phyloP scores from a whole-genome alignment of 2,113 vertebrate genomes.

The Telmatochromis bifrenatus region DNA sequence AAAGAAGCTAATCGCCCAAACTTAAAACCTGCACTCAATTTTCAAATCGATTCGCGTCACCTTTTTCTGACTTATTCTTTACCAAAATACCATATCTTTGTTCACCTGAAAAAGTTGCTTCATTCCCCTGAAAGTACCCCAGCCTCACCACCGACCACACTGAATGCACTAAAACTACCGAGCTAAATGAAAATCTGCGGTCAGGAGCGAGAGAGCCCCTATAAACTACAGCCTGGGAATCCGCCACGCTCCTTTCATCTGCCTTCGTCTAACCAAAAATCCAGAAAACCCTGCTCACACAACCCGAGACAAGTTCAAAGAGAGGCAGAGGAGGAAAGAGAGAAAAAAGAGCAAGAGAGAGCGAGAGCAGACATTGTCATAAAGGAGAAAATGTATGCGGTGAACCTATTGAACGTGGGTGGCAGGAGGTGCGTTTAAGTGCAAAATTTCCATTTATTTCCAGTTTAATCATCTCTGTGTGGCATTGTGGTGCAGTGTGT shows the following conservation, averaged over 20 bases:
- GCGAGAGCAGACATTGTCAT: conserved; percentile 28
- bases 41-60: neutral
- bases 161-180: neutral
- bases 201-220: conserved; percentile 22
- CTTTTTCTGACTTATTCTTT: neutral
- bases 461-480: conserved; percentile 45
- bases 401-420: conserved; percentile 55
- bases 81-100: neutral
- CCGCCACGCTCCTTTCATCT: conserved; percentile 42
- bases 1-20: neutral
- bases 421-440: conserved; percentile 49
- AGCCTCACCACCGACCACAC: neutral
- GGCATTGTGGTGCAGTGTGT: conserved; percentile 2
- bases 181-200: conserved; percentile 58
- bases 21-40: neutral
- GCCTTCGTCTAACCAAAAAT: conserved; percentile 48
- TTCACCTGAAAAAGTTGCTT: conserved; percentile 38
- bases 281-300: conserved; percentile 12
- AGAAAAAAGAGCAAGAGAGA: neutral
- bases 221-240: conserved; percentile 50
- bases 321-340: neutral
- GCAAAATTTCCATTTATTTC: conserved; percentile 58
- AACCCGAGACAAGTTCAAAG: conserved; percentile 25
- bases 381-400: conserved; percentile 40
- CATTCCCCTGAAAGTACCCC: neutral